Conservation (phyloP, 1,140 invertebrate species). For the Andrena cerasifolii region DNA sequence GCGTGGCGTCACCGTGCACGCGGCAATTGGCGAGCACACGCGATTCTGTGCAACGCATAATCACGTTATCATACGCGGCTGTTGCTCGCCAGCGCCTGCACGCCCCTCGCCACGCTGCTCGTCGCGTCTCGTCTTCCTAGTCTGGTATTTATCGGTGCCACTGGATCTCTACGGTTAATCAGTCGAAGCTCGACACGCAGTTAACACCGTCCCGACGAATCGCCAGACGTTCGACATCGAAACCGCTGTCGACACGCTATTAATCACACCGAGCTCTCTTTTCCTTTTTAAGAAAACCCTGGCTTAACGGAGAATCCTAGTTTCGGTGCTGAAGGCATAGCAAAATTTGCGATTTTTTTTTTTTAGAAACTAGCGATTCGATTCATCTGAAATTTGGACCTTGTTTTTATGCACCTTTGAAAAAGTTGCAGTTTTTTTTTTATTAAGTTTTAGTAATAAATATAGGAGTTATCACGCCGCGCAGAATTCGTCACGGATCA, state of each 20-base stretch:
- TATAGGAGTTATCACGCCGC: too few relatives aligned
- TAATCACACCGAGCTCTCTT: not conserved
- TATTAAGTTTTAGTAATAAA: too few relatives aligned
- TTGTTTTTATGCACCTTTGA: too few relatives aligned
- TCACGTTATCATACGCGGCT: conserved; percentile 40
- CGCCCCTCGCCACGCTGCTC: not conserved
- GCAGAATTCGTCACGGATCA: too few relatives aligned
- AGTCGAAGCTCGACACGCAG: not conserved
- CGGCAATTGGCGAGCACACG: conserved; percentile 61
- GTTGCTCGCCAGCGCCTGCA: not conserved
- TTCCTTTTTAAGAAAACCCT: too few relatives aligned
- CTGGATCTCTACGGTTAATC: conserved; percentile 6
- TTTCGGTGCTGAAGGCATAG: too few relatives aligned
- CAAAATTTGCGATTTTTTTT: too few relatives aligned
- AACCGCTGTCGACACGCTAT: not conserved
- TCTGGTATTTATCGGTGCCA: conserved; percentile 3
- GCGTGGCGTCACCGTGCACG: conserved; percentile 45
- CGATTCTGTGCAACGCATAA: conserved; percentile 42
- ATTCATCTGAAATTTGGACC: too few relatives aligned
- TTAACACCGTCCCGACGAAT: not conserved
- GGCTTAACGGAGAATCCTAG: too few relatives aligned
- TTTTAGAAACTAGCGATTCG: too few relatives aligned
- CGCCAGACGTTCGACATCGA: not conserved
- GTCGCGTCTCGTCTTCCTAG: not conserved
- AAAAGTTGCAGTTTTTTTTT: too few relatives aligned